A percentile compares a stretch with the other conserved stretches of the same genome.
These are phyloP conservation scores for Albula goreensis DNA, from an alignment of 2,113 vertebrate genomes.

Conservation along the genomic window DNA sequence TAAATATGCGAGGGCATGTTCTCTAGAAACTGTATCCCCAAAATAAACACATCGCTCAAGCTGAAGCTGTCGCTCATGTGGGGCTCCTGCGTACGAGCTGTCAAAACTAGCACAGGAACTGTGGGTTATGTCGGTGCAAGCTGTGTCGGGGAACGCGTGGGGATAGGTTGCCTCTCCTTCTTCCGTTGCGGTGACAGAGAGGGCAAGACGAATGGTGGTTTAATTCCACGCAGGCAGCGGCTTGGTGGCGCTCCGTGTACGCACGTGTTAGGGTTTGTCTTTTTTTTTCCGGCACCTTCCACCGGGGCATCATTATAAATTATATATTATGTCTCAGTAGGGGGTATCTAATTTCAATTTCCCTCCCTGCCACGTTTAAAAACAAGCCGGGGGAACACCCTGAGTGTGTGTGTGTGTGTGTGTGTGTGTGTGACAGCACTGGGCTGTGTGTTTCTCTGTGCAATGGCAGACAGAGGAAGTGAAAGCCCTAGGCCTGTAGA, in stretches of 20 bases:
- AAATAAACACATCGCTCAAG: not conserved
- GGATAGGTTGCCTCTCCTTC: not conserved
- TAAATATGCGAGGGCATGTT: not conserved
- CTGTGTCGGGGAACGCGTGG: not conserved
- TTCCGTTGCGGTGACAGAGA: conserved; percentile 30
- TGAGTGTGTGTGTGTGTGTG: conserved; percentile 33
- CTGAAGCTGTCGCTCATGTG: not conserved
- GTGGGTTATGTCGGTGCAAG: not conserved
- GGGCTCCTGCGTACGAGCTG: not conserved
- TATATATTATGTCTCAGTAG: conserved; percentile 54
- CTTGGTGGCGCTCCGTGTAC: conserved; percentile 50
- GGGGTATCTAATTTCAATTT: conserved; percentile 53
- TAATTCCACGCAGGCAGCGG: conserved; percentile 54
- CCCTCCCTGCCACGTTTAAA: conserved; percentile 47
- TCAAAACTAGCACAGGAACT: not conserved
- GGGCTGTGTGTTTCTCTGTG: not conserved
- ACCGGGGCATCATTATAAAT: conserved; percentile 44
- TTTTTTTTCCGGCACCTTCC: conserved; percentile 57
- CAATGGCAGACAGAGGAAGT: conserved; percentile 30
- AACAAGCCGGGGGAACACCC: conserved; percentile 42
- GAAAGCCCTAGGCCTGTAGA: not conserved
- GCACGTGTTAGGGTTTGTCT: conserved; percentile 51
- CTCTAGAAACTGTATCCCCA: not conserved
- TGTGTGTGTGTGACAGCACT: not conserved
- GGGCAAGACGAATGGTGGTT: conserved; percentile 61